Evolutionary conservation across 2,797 vertebrate species (phyloP).

Genomic region (Gymnothorax reevesii): DNA sequence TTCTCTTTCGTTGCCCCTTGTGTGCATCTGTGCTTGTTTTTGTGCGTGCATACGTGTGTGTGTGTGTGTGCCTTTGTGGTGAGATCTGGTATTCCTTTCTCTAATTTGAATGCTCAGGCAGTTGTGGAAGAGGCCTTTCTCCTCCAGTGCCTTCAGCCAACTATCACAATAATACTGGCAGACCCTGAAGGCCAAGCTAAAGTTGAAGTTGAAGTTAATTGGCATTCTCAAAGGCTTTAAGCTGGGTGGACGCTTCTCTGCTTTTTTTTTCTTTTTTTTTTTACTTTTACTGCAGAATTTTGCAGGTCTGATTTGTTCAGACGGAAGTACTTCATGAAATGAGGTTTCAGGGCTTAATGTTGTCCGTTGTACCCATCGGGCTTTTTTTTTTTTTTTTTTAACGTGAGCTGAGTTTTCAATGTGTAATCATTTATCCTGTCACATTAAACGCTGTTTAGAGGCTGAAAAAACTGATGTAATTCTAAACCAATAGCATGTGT

Average conservation of each 20-base stretch:
- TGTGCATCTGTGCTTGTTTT: background rate
- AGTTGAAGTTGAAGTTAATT: slow-evolving; percentile 49
- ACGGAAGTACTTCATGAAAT: too few relatives aligned
- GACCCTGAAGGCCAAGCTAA: slow-evolving; percentile 42
- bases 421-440: too few relatives aligned
- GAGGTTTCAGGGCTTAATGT: too few relatives aligned
- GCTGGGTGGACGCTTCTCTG: slow-evolving; percentile 7
- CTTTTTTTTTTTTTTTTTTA: too few relatives aligned
- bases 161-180: slow-evolving; percentile 29
- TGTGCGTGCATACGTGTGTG: background rate
- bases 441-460: too few relatives aligned
- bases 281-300: slow-evolving; percentile 30
- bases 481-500: too few relatives aligned
- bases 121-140: slow-evolving; percentile 28
- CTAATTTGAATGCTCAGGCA: slow-evolving; percentile 41
- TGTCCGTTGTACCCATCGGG: too few relatives aligned
- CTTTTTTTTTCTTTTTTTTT: slow-evolving; percentile 13
- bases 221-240: slow-evolving; percentile 38
- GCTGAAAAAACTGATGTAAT: too few relatives aligned
- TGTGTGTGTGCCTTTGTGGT: slow-evolving; percentile 27
- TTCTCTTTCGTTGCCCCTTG: background rate
- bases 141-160: slow-evolving; percentile 36
- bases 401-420: too few relatives aligned
- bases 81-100: background rate
- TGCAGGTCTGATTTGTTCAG: slow-evolving; percentile 26